Conservation (phyloP, 2,113 vertebrate species). For the Pygathrix nemaeus region DNA sequence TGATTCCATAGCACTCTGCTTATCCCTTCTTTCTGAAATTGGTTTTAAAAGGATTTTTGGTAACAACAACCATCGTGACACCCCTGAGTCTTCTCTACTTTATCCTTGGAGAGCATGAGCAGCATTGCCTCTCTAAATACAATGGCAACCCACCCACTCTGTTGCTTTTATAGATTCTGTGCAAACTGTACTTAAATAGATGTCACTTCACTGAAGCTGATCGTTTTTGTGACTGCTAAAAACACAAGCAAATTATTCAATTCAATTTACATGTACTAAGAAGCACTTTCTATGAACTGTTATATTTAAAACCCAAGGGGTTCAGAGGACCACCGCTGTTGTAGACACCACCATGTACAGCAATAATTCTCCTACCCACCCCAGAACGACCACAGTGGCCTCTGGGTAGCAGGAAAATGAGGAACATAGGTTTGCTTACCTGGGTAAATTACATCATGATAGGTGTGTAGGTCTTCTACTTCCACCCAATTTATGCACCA, state of each 20-base stretch:
- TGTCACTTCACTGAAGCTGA: not conserved
- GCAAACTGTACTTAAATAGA: not conserved
- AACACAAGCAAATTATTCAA: not conserved
- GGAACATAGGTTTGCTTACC: not conserved
- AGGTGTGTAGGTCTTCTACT: not conserved
- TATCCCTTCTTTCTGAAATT: not conserved
- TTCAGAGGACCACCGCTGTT: not conserved
- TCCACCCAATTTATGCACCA: not conserved
- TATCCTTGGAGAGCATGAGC: not conserved
- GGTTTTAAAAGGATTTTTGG: not conserved
- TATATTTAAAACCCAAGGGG: not conserved
- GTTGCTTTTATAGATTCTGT: not conserved
- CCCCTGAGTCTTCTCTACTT: not conserved
- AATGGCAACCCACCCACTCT: not conserved
- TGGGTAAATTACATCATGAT: not conserved
- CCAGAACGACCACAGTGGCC: not conserved
- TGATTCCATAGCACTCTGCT: not conserved
- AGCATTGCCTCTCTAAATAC: not conserved
- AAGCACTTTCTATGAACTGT: not conserved
- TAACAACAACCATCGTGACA: not conserved
- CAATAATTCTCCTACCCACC: not conserved
- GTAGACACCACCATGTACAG: not conserved
- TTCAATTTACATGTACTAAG: not conserved
- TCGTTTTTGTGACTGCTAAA: not conserved
- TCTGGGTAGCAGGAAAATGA: not conserved